phyloP scores from a whole-genome alignment of 2,113 vertebrate genomes.

The Nematolebias whitei region DNA sequence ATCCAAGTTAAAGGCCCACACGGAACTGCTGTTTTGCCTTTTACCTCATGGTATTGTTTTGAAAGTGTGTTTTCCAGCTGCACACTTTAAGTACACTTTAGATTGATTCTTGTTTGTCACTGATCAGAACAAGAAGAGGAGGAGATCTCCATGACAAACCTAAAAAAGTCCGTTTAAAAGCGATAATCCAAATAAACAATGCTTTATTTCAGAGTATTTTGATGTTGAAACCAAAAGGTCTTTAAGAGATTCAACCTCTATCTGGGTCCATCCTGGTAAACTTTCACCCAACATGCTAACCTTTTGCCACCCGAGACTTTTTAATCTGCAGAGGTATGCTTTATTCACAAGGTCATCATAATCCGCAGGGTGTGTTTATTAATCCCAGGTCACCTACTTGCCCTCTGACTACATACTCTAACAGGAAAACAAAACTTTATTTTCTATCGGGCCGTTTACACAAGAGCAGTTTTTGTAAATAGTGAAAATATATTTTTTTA shows the following conservation, averaged over 20 bases:
- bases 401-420: neutral
- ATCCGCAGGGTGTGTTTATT: neutral
- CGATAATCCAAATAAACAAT: neutral
- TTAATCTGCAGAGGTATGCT: constrained; percentile 46
- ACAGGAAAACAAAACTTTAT: too few species aligned
- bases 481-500: too few species aligned
- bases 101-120: too few species aligned
- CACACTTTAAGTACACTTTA: too few species aligned
- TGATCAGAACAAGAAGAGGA: too few species aligned
- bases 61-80: too few species aligned
- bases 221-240: neutral
- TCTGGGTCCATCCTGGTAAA: constrained; percentile 1
- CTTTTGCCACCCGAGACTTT: constrained; percentile 24
- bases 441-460: too few species aligned
- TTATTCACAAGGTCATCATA: constrained; percentile 13
- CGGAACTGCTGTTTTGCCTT: too few species aligned
- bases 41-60: too few species aligned
- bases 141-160: too few species aligned
- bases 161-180: neutral
- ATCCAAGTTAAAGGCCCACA: neutral
- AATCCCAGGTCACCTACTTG: neutral
- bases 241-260: neutral
- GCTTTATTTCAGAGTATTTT: neutral
- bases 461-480: too few species aligned
- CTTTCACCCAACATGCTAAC: constrained; percentile 33